A percentile compares a stretch with the other conserved stretches of the same genome.
These are phyloP conservation scores for Glaucidium brasilianum DNA, from an alignment of 2,113 vertebrate genomes.

Conservation along the genomic window DNA sequence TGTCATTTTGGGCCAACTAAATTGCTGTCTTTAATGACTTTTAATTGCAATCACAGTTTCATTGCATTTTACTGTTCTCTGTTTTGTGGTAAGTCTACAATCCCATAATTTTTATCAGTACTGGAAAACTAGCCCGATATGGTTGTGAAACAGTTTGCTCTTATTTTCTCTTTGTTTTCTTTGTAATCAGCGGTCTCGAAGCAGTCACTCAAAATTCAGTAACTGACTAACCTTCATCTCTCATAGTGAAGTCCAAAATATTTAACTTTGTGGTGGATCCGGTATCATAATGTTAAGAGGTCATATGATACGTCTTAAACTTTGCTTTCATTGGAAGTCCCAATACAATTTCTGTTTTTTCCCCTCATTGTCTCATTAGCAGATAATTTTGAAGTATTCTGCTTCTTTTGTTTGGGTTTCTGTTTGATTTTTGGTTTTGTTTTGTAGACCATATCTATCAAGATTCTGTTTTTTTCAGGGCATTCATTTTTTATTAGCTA, in stretches of 20 bases:
- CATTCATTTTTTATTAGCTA: neutral
- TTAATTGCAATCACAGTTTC: neutral
- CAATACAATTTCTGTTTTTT: neutral
- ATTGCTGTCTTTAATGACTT: neutral
- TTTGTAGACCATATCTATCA: neutral
- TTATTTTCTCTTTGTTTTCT: neutral
- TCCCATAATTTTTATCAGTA: neutral
- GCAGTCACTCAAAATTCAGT: neutral
- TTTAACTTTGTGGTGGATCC: neutral
- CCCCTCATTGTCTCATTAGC: neutral
- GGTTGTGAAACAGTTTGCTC: neutral
- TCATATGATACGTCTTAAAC: neutral
- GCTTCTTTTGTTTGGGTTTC: rapidly evolving
- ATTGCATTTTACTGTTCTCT: neutral
- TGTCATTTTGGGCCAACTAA: neutral
- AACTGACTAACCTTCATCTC: neutral
- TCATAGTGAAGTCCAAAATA: neutral
- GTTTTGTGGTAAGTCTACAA: neutral
- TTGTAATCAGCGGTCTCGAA: neutral
- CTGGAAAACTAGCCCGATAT: neutral
- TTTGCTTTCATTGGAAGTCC: neutral
- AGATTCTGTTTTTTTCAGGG: neutral
- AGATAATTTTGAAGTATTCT: neutral
- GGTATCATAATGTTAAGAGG: neutral
- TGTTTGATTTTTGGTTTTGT: neutral